Evolutionary conservation across 2,888 invertebrate species (phyloP), one percentile per base, ranked within the genome.

Genomic region (Neoitamus cyanurus): DNA sequence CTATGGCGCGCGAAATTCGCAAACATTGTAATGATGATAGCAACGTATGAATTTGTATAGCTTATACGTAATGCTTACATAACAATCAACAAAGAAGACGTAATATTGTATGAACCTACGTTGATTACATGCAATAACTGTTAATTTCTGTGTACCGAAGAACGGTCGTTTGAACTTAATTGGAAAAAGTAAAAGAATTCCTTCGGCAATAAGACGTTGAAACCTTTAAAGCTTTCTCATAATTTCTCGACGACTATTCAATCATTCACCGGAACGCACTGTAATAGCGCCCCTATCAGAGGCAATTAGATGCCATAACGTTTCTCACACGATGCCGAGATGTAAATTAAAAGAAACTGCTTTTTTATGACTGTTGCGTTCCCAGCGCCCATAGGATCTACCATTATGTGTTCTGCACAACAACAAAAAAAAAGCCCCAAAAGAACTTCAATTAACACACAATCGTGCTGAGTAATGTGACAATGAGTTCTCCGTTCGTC

Each of bases 381-480:
- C 31, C 20, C 77, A 77, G 46, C 77, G 30, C n/a, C 46, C 13
- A 46, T 28, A 46, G 46, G 28, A 77, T 25, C 25, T 25, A n/a
- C 25, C 28, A 77, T 73, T 34, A 73, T 73, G 58, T 20, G 77
- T 11, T 20, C 28, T 30, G 3, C 7, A 77, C 13, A 77, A 34
- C 15, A 37, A 37, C n/a, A 20, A 36, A 30, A 28, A 77, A 42
- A 30, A 77, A 36, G 37, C 37, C 36, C 28, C 15, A 30, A 25
- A 77, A 28, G 30, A 46, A 77, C 13, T 48, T 77, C 77, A 77
- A 77, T 77, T 77, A 77, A 28, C 42, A 46, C n/a, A 77, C 77
- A 77, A 77, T 42, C 77, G 30, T 42, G 42, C 77, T 25, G 46
- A 37, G 42, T 42, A 77, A 46, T 30, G 48, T 77, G 77, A 77